A percentile compares a stretch with the other conserved stretches of the same genome.
phyloP scores from a whole-genome alignment of 2,888 invertebrate species.

The Pyrrhosoma nymphula region DNA sequence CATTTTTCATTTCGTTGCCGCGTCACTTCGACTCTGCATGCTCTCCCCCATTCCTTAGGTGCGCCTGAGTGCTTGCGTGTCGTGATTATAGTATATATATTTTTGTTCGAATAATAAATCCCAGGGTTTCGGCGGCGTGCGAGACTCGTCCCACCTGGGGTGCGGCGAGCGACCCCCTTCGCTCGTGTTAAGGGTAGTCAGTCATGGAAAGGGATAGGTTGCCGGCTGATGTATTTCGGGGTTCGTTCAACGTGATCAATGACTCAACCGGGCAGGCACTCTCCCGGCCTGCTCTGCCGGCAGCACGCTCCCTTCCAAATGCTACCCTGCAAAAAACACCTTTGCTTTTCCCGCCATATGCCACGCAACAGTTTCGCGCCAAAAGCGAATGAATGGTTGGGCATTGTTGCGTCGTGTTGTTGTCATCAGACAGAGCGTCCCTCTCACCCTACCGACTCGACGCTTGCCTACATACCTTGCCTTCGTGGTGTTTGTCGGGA shows the following conservation, averaged over 20 bases:
- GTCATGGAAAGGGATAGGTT: neutral
- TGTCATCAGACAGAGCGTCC: neutral
- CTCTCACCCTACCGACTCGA: neutral
- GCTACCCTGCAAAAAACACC: neutral
- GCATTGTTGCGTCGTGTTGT: constrained; percentile 6
- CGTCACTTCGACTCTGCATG: neutral
- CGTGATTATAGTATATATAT: neutral
- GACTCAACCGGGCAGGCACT: neutral
- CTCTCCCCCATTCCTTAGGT: neutral
- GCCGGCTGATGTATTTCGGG: constrained; percentile 21
- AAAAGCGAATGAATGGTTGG: neutral
- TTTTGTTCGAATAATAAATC: neutral
- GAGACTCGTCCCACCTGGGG: neutral
- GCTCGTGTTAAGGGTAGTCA: neutral
- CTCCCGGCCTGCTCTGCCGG: neutral
- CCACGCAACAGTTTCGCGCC: neutral
- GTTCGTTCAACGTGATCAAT: neutral
- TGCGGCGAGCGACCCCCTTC: neutral
- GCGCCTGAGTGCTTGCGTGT: neutral
- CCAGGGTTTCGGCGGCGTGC: neutral
- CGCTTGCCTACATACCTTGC: neutral
- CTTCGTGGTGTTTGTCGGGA: neutral
- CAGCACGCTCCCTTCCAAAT: neutral
- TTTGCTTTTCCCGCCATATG: constrained; percentile 25
- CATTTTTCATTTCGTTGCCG: neutral